Base-by-base conservation (phyloP, 2,797 vertebrate species). In the Coregonus suidteri region DNA sequence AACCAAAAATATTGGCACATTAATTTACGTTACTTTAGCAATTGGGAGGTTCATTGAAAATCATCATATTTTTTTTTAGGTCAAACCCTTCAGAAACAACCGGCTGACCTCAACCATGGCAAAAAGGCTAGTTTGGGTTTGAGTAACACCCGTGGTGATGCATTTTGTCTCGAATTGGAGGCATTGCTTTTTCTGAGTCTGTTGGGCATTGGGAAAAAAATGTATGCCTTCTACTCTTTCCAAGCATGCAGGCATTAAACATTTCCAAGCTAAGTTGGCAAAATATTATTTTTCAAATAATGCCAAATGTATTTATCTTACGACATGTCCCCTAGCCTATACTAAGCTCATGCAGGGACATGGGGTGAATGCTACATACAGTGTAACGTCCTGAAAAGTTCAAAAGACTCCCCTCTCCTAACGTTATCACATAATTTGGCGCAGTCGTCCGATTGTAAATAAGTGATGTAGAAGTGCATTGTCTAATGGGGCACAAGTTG, bases 371-470 rank as follows among this genome's bases (percentile, higher is more conserved):
- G 70, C 47, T 47, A 53, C 14, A 83, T 71, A 91, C 87, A 89
- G 88, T 83, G 77, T 81, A 35, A 34, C 59, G 72, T 73, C 79
- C 77, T 71, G 14, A 80, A 82, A 18, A 91, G 90, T 92, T 94
- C 91, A 93, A 94, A 94, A 92, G 83, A 88, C 83, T 79, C 53
- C 79, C 84, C 83, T 83, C 88, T 84, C 84, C 83, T 83, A 92
- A 92, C 90, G 88, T 92, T 93, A 94, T 93, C 91, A 92, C 86
- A 89, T 89, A 89, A 91, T 90, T 90, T 89, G 83, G 91, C 90
- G 87, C 90, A 91, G 90, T 88, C 89, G 87, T 92, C 92, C 86
- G 91, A 90, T 92, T 93, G 94, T 93, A 94, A 94, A 94, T 93
- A 94, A 94, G 91, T 92, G 90, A 93, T 93, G 91, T 92, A 87